Conservation (phyloP, 2,113 vertebrate species). For the Callorhinus ursinus region DNA sequence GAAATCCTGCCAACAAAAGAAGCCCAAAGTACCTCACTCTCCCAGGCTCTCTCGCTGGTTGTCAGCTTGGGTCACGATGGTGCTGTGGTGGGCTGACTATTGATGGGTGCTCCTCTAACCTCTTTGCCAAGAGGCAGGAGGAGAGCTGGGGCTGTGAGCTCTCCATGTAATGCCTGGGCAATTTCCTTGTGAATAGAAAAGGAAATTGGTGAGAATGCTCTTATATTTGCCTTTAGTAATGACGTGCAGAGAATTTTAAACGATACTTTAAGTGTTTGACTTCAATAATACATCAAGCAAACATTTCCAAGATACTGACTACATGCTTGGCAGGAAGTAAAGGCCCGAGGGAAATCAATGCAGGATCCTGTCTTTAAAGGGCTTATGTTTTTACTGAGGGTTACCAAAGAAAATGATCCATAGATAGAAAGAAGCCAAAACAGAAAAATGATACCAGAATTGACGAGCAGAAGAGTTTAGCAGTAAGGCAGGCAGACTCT, state of each 20-base stretch:
- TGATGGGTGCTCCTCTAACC: background rate
- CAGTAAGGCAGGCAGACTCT: background rate
- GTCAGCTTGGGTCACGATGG: background rate
- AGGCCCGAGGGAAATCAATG: background rate
- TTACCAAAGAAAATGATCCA: background rate
- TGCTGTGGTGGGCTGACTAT: background rate
- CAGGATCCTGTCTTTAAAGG: background rate
- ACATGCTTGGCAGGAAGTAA: background rate
- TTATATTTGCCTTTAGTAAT: background rate
- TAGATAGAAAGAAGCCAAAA: background rate
- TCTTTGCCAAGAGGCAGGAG: background rate
- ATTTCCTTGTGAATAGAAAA: slow-evolving; percentile 35
- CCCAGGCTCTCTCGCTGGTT: background rate
- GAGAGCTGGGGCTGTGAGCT: background rate
- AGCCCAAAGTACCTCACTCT: background rate
- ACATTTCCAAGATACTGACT: background rate
- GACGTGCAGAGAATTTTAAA: background rate
- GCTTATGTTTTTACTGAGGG: background rate
- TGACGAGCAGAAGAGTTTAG: background rate
- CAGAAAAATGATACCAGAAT: background rate
- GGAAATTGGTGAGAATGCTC: background rate
- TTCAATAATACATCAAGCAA: background rate
- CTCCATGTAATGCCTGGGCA: background rate
- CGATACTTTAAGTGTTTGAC: background rate
- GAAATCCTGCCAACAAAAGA: slow-evolving; percentile 40